Evolutionary conservation across 2,888 invertebrate genomes (phyloP).

Genomic region (Chymomyza amoena): DNA sequence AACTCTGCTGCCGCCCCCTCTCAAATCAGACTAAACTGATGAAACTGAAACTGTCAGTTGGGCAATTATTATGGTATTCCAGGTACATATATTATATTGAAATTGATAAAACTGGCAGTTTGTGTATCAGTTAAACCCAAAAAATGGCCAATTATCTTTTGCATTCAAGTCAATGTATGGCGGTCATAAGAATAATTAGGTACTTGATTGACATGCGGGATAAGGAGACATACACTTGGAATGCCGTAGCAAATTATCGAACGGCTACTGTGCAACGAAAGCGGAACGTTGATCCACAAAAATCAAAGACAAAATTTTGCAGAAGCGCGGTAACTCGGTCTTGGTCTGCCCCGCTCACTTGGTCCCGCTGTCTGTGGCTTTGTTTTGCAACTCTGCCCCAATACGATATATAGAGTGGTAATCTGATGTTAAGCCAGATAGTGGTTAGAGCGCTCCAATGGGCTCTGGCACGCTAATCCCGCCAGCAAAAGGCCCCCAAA

Average conservation of each 20-base stretch:
- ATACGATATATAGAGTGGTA: slow-evolving; percentile 64
- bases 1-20: background rate
- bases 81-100: slow-evolving; percentile 65
- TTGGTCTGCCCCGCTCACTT: slow-evolving; percentile 65
- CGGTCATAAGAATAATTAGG: slow-evolving; percentile 77
- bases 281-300: slow-evolving; percentile 59
- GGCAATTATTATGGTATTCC: slow-evolving; percentile 44
- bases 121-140: slow-evolving; percentile 38
- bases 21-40: background rate
- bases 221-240: slow-evolving; percentile 79
- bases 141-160: slow-evolving; percentile 77
- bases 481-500: slow-evolving; percentile 23
- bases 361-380: slow-evolving; percentile 37
- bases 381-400: slow-evolving; percentile 40
- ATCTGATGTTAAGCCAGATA: slow-evolving; percentile 74
- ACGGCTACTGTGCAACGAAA: slow-evolving; percentile 70
- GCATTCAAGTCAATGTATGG: slow-evolving; percentile 65
- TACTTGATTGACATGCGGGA: slow-evolving; percentile 79
- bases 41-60: slow-evolving; percentile 22
- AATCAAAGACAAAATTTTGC: slow-evolving; percentile 52
- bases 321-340: slow-evolving; percentile 11
- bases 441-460: slow-evolving; percentile 1
- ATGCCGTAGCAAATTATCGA: slow-evolving; percentile 79
- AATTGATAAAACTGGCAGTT: slow-evolving; percentile 65
- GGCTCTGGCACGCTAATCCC: background rate